A percentile compares a stretch with the other conserved stretches of the same genome.
These are phyloP conservation scores for Eristalis tenax DNA, from an alignment of 2,888 invertebrate species.

Conservation along the genomic window DNA sequence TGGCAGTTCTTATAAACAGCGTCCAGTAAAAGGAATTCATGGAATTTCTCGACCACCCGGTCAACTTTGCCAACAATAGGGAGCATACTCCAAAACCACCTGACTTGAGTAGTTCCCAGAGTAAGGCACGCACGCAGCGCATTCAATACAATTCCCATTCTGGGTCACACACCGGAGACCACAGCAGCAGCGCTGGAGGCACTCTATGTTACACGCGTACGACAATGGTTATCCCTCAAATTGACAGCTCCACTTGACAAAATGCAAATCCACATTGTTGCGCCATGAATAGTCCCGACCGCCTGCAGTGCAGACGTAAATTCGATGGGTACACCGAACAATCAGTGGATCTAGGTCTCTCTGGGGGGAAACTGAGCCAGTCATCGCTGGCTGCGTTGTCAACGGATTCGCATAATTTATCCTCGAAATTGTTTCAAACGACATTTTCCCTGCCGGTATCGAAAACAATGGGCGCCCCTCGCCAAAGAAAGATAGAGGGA, in stretches of 20 bases:
- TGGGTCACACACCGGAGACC: background rate
- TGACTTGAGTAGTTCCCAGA: background rate
- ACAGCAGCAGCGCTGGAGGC: background rate
- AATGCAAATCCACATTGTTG: conserved; percentile 53
- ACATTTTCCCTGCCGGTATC: conserved; percentile 20
- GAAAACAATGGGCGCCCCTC: conserved; percentile 40
- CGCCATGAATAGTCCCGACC: conserved; percentile 27
- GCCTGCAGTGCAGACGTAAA: conserved; percentile 52
- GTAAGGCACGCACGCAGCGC: too few relatives aligned
- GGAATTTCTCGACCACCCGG: too few relatives aligned
- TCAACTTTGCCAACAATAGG: too few relatives aligned
- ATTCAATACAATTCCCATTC: background rate
- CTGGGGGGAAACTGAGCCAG: background rate
- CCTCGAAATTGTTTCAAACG: conserved; percentile 46
- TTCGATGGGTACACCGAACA: background rate
- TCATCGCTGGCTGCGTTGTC: conserved; percentile 59
- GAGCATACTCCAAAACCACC: too few relatives aligned
- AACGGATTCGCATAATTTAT: conserved; percentile 62
- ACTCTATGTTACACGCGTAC: background rate
- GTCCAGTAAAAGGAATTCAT: too few relatives aligned
- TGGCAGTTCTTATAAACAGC: too few relatives aligned
- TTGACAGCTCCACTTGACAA: conserved; percentile 43
- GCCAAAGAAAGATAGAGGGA: too few relatives aligned
- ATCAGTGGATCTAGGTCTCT: conserved; percentile 38
- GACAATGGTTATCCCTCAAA: conserved; percentile 8